Conservation (phyloP, 2,113 vertebrate genomes). For the Dipodomys merriami region DNA sequence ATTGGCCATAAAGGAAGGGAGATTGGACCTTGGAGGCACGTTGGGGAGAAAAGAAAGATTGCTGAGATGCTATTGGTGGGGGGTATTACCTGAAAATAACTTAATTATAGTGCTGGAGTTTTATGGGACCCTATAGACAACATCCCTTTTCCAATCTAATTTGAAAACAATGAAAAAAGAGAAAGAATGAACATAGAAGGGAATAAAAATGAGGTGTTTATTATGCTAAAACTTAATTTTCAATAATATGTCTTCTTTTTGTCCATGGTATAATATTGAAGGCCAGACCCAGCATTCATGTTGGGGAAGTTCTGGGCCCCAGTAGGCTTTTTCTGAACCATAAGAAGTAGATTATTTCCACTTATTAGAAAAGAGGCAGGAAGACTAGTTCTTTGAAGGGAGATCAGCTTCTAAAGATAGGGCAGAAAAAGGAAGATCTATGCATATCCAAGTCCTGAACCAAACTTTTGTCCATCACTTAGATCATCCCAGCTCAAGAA, state of each 20-base stretch:
- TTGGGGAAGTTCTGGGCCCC: not conserved
- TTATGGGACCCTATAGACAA: not conserved
- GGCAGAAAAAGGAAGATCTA: not conserved
- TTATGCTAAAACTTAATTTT: conserved; percentile 48
- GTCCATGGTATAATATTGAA: not conserved
- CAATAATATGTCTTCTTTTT: not conserved
- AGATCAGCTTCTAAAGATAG: not conserved
- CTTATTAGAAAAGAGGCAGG: not conserved
- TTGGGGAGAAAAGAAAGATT: not conserved
- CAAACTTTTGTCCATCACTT: not conserved
- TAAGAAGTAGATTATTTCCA: not conserved
- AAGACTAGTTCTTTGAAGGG: not conserved
- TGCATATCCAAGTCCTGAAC: not conserved
- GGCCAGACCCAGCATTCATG: not conserved
- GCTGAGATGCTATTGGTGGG: not conserved
- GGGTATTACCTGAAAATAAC: not conserved
- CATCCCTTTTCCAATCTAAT: conserved; percentile 17
- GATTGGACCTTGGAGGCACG: not conserved
- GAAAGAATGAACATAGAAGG: conserved; percentile 36
- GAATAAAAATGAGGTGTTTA: conserved; percentile 2
- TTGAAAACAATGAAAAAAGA: conserved; percentile 49
- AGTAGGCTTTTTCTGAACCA: not conserved
- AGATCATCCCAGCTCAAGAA: not conserved
- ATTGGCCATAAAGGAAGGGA: not conserved
- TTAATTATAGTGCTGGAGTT: not conserved